phyloP scores from a whole-genome alignment of 2,888 invertebrate species.

The Linyphia triangularis region DNA sequence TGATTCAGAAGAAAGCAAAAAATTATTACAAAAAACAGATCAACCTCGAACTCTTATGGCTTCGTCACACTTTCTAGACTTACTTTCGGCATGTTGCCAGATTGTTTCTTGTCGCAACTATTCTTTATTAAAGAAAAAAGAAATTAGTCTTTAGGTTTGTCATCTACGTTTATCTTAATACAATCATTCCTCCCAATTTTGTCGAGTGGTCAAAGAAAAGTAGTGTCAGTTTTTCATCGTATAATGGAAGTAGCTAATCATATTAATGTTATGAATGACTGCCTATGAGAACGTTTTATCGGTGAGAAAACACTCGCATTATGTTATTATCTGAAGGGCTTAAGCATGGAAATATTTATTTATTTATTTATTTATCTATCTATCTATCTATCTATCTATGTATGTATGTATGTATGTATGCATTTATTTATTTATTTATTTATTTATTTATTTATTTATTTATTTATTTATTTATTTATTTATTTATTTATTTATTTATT shows the following conservation, averaged over 20 bases:
- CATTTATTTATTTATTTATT: too few species aligned
- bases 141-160: background rate
- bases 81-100: background rate
- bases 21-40: too few species aligned
- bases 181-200: background rate
- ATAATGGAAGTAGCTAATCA: slow-evolving; percentile 23
- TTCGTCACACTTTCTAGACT: too few species aligned
- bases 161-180: background rate
- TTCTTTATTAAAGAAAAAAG: background rate
- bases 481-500: too few species aligned
- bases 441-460: too few species aligned
- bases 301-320: background rate
- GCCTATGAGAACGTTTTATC: background rate
- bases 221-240: background rate
- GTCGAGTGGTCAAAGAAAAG: background rate
- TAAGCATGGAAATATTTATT: too few species aligned
- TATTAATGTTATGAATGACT: background rate
- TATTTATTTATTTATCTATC: too few species aligned
- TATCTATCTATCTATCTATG: too few species aligned
- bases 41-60: too few species aligned
- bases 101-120: background rate
- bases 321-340: background rate
- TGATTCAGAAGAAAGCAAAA: too few species aligned
- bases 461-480: too few species aligned
- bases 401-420: too few species aligned